These are phyloP conservation scores for Aplysina aerophoba DNA, from an alignment of 37 sponge, comb jelly and placozoan species.

Conservation along the genomic window DNA sequence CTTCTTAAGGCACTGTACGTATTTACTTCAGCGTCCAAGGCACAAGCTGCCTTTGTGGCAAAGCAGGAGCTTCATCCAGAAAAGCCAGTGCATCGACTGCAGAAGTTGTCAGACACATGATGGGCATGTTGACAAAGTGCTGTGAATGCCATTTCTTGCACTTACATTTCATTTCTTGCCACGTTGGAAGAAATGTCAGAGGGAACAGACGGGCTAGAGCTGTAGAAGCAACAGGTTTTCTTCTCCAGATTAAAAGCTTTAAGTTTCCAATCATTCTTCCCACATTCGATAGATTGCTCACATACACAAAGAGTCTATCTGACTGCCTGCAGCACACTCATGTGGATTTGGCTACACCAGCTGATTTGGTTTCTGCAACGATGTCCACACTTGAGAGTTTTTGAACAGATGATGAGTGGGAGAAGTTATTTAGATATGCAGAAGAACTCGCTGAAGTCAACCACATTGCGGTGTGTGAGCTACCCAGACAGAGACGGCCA, in stretches of 20 bases:
- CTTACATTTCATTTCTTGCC: too few relatives aligned
- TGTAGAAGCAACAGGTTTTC: constrained; percentile 48
- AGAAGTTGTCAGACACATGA: constrained; percentile 55
- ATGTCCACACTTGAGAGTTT: constrained; percentile 26
- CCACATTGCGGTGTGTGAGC: constrained; percentile 23
- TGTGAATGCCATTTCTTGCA: constrained; percentile 49
- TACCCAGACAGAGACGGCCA: constrained; percentile 32
- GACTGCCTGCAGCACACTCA: constrained; percentile 41
- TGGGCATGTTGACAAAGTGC: constrained; percentile 54
- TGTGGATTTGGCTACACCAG: constrained; percentile 41
- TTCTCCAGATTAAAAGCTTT: constrained; percentile 37
- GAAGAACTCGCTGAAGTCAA: constrained; percentile 22
- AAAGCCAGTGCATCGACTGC: constrained; percentile 50
- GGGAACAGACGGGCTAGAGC: too few relatives aligned
- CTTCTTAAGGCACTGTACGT: constrained; percentile 52
- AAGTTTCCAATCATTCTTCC: constrained; percentile 30
- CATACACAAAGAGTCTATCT: constrained; percentile 47
- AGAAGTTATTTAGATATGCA: constrained; percentile 34
- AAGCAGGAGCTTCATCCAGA: constrained; percentile 62
- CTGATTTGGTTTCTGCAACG: constrained; percentile 28
- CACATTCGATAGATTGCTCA: constrained; percentile 33
- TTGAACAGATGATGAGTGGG: constrained; percentile 34
- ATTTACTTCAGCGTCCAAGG: constrained; percentile 51
- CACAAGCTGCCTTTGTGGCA: constrained; percentile 47
- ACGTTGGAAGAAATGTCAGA: too few relatives aligned